Evolutionary conservation across 2,113 vertebrate species (phyloP), one percentile per base, ranked within the genome.

Genomic region (Eurystomus gularis): DNA sequence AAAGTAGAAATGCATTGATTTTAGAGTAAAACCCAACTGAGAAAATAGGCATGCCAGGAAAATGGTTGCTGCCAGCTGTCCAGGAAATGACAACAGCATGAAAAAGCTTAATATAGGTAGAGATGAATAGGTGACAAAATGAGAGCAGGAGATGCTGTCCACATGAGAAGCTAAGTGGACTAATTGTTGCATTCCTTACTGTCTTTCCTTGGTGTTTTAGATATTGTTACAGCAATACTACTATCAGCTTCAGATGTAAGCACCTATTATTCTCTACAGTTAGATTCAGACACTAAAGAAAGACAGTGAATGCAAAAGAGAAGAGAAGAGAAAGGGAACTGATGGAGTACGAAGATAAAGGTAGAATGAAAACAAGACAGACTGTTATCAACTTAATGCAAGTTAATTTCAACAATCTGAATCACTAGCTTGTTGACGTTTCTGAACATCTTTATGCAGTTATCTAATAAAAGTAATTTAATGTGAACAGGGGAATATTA

Each of bases 1-100:
- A 88, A 39, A 72, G 60, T 35, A 78, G 72, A 92, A 94, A 61
- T 83, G 25, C 16, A 0, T 35, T 65, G 58, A 86, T 93, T 95
- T 88, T 79, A 69, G 69, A 88, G 40, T 86, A 94, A 95, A 88
- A 92, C 2, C 9, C 35, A 93, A 71, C 39, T 44, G 83, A 96
- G 86, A 94, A 96, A 90, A 92, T 31, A 83, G 13, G 33, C 80
- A 92, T 82, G 90, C 86, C 82, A 92, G 80, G 28, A 92, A 96
- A 93, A 82, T 35, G 55, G 77, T 78, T 93, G 51, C 76, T 94
- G 76, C 52, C 83, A 91, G 82, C 69, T 93, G 35, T 92, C 82
- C 49, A 89, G 65, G 83, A 94, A 96, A 95, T 65, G 55, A 92
- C 68, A 96, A 75, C 57, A 94, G 42, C 42, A 65, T 72, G 72